phyloP scores from a whole-genome alignment of 2,888 invertebrate genomes.

The Euplexia lucipara region DNA sequence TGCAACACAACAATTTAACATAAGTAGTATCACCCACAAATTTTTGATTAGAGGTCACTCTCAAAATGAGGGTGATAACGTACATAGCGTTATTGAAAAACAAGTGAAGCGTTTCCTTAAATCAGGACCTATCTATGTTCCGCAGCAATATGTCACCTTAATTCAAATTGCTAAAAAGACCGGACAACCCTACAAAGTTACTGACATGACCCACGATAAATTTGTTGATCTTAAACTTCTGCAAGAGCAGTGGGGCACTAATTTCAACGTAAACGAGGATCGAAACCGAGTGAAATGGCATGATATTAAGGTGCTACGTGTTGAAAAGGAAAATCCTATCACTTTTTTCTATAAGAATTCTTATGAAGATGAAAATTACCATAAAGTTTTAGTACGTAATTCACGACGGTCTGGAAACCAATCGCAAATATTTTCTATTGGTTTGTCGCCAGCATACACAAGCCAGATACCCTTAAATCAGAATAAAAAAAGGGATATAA shows the following conservation, averaged over 20 bases:
- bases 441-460: constrained; percentile 26
- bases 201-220: constrained; percentile 46
- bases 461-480: constrained; percentile 21
- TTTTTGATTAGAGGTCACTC: constrained; percentile 38
- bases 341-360: constrained; percentile 37
- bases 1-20: constrained; percentile 14
- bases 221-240: constrained; percentile 45
- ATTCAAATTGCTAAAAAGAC: constrained; percentile 58
- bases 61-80: constrained; percentile 44
- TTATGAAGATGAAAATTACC: constrained; percentile 26
- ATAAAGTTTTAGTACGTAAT: constrained; percentile 19
- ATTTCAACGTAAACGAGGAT: constrained; percentile 50
- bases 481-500: constrained; percentile 29
- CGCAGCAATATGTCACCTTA: constrained; percentile 52
- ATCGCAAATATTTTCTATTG: constrained; percentile 23
- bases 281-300: constrained; percentile 32
- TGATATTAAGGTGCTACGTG: constrained; percentile 28
- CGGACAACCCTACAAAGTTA: constrained; percentile 46
- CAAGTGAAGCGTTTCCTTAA: constrained; percentile 34
- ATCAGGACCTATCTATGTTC: constrained; percentile 43
- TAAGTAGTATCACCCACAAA: constrained; percentile 38
- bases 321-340: constrained; percentile 31
- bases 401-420: constrained; percentile 27
- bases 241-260: constrained; percentile 44
- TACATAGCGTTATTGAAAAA: constrained; percentile 37